Conservation (phyloP, 2,888 invertebrate species). For the Deroplatys truncata region DNA sequence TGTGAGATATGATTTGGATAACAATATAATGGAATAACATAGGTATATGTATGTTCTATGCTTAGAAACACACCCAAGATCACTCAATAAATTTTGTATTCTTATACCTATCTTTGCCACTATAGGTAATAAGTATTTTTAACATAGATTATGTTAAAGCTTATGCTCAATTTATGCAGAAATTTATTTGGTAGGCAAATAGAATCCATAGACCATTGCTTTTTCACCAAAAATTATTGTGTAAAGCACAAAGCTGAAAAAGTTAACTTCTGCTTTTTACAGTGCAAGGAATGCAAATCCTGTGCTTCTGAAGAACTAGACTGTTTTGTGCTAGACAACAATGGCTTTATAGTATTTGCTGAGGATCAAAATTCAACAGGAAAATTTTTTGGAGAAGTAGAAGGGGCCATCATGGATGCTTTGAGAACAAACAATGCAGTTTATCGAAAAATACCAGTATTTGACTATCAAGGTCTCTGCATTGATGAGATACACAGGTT, state of each 20-base stretch:
- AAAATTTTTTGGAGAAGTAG: constrained; percentile 79
- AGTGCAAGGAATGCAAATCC: constrained; percentile 18
- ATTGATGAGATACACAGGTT: constrained; percentile 51
- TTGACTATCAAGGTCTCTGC: constrained; percentile 83
- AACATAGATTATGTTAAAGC: too few species aligned
- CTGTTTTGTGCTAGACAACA: constrained; percentile 88
- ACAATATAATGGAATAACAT: too few species aligned
- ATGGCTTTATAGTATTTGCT: constrained; percentile 80
- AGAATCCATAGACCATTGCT: too few species aligned
- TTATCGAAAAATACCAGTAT: constrained; percentile 71
- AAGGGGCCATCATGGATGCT: constrained; percentile 68
- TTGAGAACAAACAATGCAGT: constrained; percentile 56
- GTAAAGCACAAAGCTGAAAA: not conserved
- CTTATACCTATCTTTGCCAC: too few species aligned
- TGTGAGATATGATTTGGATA: too few species aligned
- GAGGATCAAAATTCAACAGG: constrained; percentile 67
- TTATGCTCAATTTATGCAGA: too few species aligned
- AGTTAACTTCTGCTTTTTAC: not conserved
- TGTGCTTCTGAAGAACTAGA: constrained; percentile 62
- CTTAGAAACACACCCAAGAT: too few species aligned
- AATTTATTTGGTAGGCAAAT: too few species aligned
- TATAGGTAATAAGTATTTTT: too few species aligned
- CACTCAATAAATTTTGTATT: too few species aligned
- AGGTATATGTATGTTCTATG: too few species aligned
- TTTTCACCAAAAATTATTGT: too few species aligned